These are phyloP conservation scores for Chelonia mydas DNA, from an alignment of 2,797 vertebrate genomes.

Conservation along the genomic window DNA sequence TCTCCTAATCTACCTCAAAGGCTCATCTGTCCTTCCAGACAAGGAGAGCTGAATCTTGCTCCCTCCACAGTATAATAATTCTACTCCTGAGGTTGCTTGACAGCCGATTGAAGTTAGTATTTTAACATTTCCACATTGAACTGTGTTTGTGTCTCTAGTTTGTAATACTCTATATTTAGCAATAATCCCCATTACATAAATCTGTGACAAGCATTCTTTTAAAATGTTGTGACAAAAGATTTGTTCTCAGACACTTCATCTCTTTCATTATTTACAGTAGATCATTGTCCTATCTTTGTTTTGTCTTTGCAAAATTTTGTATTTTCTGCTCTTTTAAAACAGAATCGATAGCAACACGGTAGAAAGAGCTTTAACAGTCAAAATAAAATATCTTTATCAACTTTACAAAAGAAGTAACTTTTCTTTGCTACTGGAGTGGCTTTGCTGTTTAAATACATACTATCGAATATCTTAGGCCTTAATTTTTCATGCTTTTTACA, in stretches of 20 bases:
- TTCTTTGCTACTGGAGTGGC: background rate
- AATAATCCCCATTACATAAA: background rate
- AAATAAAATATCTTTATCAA: slow-evolving; percentile 49
- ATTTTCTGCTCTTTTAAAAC: slow-evolving; percentile 31
- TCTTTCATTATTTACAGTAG: slow-evolving; percentile 14
- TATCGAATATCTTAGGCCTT: slow-evolving; percentile 13
- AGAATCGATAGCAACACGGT: background rate
- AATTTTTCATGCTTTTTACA: slow-evolving; percentile 16
- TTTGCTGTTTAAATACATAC: background rate
- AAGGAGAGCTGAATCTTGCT: background rate
- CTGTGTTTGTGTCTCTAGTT: background rate
- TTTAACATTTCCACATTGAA: background rate
- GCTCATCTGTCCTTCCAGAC: background rate
- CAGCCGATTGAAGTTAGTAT: background rate
- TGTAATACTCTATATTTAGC: background rate
- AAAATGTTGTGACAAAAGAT: background rate
- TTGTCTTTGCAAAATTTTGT: slow-evolving; percentile 31
- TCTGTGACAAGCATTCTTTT: background rate
- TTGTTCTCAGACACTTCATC: slow-evolving; percentile 4
- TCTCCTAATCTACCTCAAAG: background rate
- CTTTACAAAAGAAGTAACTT: background rate
- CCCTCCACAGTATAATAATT: background rate
- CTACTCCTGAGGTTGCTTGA: background rate
- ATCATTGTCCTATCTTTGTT: slow-evolving; percentile 22
- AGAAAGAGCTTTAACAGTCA: slow-evolving; percentile 21